These are phyloP conservation scores for Alentia gelatinosa DNA, from an alignment of 2,888 invertebrate species.

Conservation along the genomic window DNA sequence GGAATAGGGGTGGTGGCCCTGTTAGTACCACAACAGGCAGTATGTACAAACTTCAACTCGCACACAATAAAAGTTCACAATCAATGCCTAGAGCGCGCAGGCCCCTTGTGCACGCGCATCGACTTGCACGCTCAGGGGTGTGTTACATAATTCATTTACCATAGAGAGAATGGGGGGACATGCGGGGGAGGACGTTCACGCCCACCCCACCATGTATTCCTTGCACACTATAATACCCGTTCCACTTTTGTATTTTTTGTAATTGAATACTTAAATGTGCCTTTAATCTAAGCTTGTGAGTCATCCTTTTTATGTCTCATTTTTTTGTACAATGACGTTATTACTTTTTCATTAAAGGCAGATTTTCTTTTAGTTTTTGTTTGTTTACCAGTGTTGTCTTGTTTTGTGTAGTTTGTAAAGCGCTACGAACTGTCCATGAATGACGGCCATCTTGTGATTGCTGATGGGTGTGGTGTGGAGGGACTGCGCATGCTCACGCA, in stretches of 20 bases:
- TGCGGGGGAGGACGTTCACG: neutral
- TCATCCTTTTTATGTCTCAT: too few species aligned
- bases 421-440: neutral
- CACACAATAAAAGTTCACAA: neutral
- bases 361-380: neutral
- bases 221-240: neutral
- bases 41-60: conserved; percentile 32
- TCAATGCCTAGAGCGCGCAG: neutral
- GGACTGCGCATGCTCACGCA: too few species aligned
- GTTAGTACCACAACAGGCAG: neutral
- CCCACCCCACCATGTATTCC: neutral
- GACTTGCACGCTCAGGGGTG: neutral
- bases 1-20: neutral
- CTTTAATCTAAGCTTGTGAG: neutral
- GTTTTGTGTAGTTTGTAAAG: too few species aligned
- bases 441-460: neutral
- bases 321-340: neutral
- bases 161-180: neutral
- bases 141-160: neutral
- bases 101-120: neutral
- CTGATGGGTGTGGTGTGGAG: too few species aligned
- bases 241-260: neutral
- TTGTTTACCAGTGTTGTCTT: neutral
- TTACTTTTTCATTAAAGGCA: conserved; percentile 13
- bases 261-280: neutral